A percentile compares a stretch with the other conserved stretches of the same genome.
Evolutionary conservation across 2,888 invertebrate genomes (phyloP).

Genomic region (Drosophila prostipennis): DNA sequence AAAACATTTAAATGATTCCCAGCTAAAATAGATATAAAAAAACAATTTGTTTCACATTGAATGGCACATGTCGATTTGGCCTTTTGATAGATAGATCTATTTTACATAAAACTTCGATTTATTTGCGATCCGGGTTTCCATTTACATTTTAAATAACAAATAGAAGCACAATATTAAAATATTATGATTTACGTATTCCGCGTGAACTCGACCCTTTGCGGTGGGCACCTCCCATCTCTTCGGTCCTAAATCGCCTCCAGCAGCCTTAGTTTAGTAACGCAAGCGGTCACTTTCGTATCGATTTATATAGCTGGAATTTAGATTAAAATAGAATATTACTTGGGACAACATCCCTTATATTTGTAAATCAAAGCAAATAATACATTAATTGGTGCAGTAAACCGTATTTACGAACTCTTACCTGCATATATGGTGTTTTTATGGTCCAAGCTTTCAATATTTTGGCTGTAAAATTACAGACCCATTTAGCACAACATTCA

Average conservation of each 20-base stretch:
- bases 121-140: constrained; percentile 13
- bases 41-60: background rate
- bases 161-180: constrained; percentile 8
- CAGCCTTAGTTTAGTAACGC: constrained; percentile 51
- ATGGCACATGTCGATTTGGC: background rate
- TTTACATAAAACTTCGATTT: constrained; percentile 23
- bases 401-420: background rate
- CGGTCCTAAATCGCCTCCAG: background rate
- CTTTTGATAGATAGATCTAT: background rate
- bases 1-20: too few relatives aligned
- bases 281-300: constrained; percentile 51
- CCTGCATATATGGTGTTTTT: background rate
- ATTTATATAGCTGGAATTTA: constrained; percentile 59
- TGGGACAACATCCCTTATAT: background rate
- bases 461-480: background rate
- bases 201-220: background rate
- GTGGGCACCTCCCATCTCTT: too few relatives aligned
- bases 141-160: constrained; percentile 21
- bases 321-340: constrained; percentile 2
- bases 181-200: background rate
- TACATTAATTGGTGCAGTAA: background rate
- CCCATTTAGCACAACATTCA: constrained; percentile 1
- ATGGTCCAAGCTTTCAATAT: background rate
- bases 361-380: background rate
- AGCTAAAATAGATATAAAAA: too few relatives aligned